Conservation (phyloP, 2,113 vertebrate genomes). For the Dipodomys stephensi region DNA sequence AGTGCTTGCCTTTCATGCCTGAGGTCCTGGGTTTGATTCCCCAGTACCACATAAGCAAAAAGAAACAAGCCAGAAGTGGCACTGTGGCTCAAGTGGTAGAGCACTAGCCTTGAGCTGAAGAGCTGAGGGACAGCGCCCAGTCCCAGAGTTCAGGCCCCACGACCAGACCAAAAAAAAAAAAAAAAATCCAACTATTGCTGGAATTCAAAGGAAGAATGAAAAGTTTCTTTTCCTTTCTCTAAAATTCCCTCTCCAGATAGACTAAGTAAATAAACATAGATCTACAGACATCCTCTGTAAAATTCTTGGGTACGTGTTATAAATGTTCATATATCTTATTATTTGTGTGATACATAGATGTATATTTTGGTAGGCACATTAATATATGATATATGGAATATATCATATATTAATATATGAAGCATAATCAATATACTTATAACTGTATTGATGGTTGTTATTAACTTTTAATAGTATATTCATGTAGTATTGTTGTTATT, state of each 20-base stretch:
- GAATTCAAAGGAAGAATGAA: constrained; percentile 49
- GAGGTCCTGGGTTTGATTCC: no score
- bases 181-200: constrained; percentile 33
- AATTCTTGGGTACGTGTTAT: neutral
- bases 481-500: neutral
- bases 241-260: neutral
- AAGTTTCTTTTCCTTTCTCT: neutral
- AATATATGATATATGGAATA: neutral
- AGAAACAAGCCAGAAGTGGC: no score
- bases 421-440: neutral
- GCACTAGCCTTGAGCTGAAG: no score
- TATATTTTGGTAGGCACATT: neutral
- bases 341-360: neutral
- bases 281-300: neutral
- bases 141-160: no score
- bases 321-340: neutral
- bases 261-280: neutral
- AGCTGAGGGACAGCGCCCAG: no score
- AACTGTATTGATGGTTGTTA: neutral
- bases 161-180: no score
- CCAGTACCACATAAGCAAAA: no score
- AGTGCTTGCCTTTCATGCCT: no score
- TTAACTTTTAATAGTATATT: neutral
- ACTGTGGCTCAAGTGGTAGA: no score
- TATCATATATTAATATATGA: neutral